Evolutionary conservation across 2,888 invertebrate genomes (phyloP), one percentile per base, ranked within the genome.

Genomic region (Myopa tessellatipennis): DNA sequence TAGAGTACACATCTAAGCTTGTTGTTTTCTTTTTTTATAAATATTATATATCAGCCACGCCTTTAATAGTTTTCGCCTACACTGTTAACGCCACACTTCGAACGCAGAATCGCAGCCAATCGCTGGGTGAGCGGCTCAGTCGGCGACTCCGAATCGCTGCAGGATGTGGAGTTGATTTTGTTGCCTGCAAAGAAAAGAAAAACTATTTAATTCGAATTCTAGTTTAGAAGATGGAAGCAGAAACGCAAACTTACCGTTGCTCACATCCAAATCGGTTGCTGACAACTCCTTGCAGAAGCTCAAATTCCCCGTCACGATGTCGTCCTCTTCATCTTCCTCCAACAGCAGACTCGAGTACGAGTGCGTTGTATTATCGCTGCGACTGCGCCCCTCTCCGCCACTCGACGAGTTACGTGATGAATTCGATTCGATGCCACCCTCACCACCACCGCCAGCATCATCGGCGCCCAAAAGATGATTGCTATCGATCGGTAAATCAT

Each of bases 311-410:
- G 88, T 85, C 80, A 87, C 87, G 79, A 88, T 87, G 77, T 89
- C 89, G 79, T 89, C 89, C 80, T 88, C 90, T 76, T 89, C 89
- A 79, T 89, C 90, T 76, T 89, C 89, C 80, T 89, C 90, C 36
- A 90, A 83, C 77, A 90, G 78, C n/a, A 90, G 83, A 82, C 89
- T 89, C 58, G 89, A 89, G 73, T 89, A 90, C 4, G 89, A 90
- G 79, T 89, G 90, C 55, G 90, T 89, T 73, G 90, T 90, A 77
- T 89, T 90, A 78, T 89, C 89, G 79, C 89, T 89, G 78, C 86
- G 84, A 80, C 86, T 84, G 63, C 88, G 87, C 40, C 83, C 86
- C 16, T 87, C 86, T 71, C 84, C 85, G 73, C 87, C 88, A 4
- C 87, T 86, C 36, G 87, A 88, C n/a, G 88, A 88, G 65, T 87